Evolutionary conservation across 2,888 invertebrate species (phyloP).

Genomic region (Colostygia pectinataria): DNA sequence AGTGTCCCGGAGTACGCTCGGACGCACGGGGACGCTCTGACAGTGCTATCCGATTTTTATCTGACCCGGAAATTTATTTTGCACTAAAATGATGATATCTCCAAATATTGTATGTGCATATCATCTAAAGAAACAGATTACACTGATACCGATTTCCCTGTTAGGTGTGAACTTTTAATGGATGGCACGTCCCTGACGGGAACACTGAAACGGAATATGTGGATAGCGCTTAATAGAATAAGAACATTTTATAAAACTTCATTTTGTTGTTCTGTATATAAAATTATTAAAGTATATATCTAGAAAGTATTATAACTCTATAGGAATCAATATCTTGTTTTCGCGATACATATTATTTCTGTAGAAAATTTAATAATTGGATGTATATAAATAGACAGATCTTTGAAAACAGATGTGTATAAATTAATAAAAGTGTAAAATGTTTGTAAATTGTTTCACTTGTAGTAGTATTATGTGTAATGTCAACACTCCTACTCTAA

Average conservation of each 20-base stretch:
- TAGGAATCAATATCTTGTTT: conserved; percentile 39
- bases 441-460: conserved; percentile 21
- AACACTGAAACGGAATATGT: not conserved
- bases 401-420: conserved; percentile 70
- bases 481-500: too few species aligned
- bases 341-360: conserved; percentile 63
- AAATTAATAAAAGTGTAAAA: conserved; percentile 63
- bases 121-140: not conserved
- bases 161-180: not conserved
- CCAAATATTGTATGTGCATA: too few species aligned
- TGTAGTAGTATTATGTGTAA: not conserved
- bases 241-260: conserved; percentile 27
- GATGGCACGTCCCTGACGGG: too few species aligned
- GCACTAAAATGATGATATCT: too few species aligned
- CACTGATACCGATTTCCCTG: not conserved
- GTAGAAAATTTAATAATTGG: conserved; percentile 63
- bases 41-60: not conserved
- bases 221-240: not conserved
- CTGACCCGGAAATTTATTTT: too few species aligned
- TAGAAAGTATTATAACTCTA: conserved; percentile 10
- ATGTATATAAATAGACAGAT: conserved; percentile 67
- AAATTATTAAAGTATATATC: conserved; percentile 29
- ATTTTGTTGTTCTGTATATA: conserved; percentile 35
- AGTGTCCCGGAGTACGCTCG: not conserved
- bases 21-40: not conserved